Conservation (phyloP, 2,113 vertebrate species). For the Oxyruncus cristatus region DNA sequence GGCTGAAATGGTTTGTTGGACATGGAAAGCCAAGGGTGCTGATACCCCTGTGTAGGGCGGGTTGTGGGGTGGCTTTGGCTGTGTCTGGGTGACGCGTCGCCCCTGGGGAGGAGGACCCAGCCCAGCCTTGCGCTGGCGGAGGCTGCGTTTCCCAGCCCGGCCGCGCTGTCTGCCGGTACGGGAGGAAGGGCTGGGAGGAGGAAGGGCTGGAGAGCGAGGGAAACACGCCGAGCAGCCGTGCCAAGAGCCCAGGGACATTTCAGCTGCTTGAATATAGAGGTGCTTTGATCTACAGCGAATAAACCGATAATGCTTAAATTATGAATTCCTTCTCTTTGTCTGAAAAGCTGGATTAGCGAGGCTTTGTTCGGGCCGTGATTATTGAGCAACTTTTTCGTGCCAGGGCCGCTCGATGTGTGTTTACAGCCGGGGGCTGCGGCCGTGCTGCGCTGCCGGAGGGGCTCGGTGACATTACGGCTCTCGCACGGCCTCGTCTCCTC, state of each 20-base stretch:
- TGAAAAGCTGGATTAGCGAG: background rate
- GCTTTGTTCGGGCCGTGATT: background rate
- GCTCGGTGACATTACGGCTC: background rate
- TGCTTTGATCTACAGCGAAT: conserved; percentile 36
- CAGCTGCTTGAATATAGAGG: background rate
- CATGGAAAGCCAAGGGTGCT: background rate
- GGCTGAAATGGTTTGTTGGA: background rate
- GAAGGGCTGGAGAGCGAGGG: background rate
- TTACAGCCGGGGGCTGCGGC: background rate
- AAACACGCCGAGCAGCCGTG: background rate
- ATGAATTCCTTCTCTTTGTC: conserved; percentile 18
- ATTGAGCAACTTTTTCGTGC: background rate
- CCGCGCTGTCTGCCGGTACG: background rate
- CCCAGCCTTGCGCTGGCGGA: accelerated
- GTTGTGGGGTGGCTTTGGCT: background rate
- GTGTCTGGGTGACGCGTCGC: background rate
- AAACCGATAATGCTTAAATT: conserved; percentile 22
- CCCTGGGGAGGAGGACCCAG: background rate
- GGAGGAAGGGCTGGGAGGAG: background rate
- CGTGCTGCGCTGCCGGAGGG: background rate
- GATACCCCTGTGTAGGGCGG: accelerated
- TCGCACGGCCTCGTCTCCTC: accelerated
- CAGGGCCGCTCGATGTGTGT: background rate
- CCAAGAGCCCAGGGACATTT: background rate
- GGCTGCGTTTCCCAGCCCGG: background rate